These are phyloP conservation scores for Heliconius ismenius DNA, from an alignment of 2,888 invertebrate genomes.

Conservation along the genomic window DNA sequence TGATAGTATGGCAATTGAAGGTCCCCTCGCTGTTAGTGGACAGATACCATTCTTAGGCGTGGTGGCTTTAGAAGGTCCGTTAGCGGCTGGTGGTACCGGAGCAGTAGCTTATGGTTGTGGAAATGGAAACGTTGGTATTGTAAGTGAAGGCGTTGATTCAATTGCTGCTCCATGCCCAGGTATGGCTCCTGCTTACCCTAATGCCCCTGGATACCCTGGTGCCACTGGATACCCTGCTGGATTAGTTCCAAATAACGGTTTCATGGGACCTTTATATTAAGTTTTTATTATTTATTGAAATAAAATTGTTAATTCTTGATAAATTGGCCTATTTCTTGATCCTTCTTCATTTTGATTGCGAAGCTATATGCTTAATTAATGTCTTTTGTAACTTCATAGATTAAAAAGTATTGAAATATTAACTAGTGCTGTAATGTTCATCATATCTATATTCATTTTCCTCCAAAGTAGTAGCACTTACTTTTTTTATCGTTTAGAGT, in stretches of 20 bases:
- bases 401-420: neutral
- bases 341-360: no score
- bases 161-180: conserved; percentile 9
- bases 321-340: neutral
- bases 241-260: neutral
- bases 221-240: conserved; percentile 16
- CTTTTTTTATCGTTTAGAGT: no score
- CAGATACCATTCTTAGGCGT: conserved; percentile 55
- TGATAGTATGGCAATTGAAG: conserved; percentile 52
- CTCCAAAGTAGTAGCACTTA: no score
- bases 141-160: conserved; percentile 40
- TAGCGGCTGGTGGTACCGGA: conserved; percentile 49
- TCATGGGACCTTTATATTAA: conserved; percentile 15
- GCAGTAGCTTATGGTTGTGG: conserved; percentile 51
- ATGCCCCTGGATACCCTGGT: conserved; percentile 16
- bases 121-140: conserved; percentile 48
- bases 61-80: conserved; percentile 51
- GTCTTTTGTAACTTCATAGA: neutral
- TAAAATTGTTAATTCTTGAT: conserved; percentile 27
- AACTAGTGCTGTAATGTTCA: no score
- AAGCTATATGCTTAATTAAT: neutral
- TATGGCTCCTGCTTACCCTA: neutral
- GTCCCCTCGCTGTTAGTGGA: conserved; percentile 51
- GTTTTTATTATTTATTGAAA: conserved; percentile 13
- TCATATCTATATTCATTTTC: no score